These are phyloP conservation scores for Actinia equina DNA, from an alignment of 64 coral and sea anemone species.

Conservation along the genomic window DNA sequence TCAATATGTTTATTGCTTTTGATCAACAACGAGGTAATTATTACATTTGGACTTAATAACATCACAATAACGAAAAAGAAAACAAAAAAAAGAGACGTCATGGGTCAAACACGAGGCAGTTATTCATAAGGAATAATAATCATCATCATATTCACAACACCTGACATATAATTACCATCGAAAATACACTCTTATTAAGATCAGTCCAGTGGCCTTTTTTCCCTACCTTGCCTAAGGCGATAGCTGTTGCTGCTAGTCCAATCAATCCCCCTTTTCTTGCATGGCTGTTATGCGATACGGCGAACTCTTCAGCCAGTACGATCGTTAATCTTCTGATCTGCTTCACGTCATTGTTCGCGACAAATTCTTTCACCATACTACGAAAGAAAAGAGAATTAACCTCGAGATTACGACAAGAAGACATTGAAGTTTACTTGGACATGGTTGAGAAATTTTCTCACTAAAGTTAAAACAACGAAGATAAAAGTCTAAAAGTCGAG, in stretches of 20 bases:
- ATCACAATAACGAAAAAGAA: background rate
- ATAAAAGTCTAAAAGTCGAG: background rate
- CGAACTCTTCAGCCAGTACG: conserved; percentile 90
- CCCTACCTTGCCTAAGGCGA: conserved; percentile 89
- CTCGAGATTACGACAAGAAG: background rate
- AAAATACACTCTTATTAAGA: background rate
- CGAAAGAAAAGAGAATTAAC: background rate
- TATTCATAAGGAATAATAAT: background rate
- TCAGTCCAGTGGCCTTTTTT: background rate
- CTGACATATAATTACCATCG: background rate
- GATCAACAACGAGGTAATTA: no score
- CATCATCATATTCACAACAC: background rate
- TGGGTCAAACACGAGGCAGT: conserved; percentile 2
- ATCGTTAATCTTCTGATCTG: conserved; percentile 82
- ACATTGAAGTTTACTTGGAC: background rate
- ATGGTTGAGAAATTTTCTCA: background rate
- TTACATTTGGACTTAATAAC: background rate
- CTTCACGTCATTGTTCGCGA: conserved; percentile 83
- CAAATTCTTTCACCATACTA: conserved; percentile 96
- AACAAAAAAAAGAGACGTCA: background rate
- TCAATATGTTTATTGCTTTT: background rate
- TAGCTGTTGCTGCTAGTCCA: conserved; percentile 87
- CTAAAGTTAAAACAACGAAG: background rate
- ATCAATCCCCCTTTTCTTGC: conserved; percentile 91
- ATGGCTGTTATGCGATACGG: conserved; percentile 92